phyloP scores from a whole-genome alignment of 1,140 invertebrate species.

The Brevipalpus yothersi region DNA sequence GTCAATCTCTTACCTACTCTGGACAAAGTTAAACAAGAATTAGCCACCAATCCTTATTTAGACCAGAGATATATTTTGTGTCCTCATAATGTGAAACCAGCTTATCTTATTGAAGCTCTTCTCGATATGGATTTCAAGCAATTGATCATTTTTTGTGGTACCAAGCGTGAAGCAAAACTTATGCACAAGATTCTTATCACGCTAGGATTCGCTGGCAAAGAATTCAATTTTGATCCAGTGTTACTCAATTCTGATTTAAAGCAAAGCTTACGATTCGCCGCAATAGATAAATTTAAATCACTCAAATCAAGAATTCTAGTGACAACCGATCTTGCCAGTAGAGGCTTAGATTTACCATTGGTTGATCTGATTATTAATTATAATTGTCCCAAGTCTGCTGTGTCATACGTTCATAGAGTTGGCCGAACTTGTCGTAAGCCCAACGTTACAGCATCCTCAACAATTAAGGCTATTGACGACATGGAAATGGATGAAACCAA shows the following conservation, averaged over 20 bases:
- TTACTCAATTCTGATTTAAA: constrained; percentile 53
- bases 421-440: constrained; percentile 61
- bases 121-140: constrained; percentile 10
- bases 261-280: constrained; percentile 47
- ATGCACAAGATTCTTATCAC: constrained; percentile 9
- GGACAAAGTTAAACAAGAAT: constrained; percentile 34
- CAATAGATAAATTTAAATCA: constrained; percentile 61
- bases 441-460: constrained; percentile 1
- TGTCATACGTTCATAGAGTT: constrained; percentile 89
- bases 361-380: constrained; percentile 64
- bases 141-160: constrained; percentile 9
- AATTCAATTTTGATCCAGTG: constrained; percentile 9
- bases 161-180: constrained; percentile 9
- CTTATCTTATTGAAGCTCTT: constrained; percentile 34
- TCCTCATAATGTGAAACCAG: constrained; percentile 69
- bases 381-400: constrained; percentile 58
- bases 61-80: constrained; percentile 73
- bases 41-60: constrained; percentile 58
- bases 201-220: constrained; percentile 8
- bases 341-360: constrained; percentile 37
- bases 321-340: constrained; percentile 84
- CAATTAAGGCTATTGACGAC: not conserved
- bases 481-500: not conserved
- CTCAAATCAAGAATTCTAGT: constrained; percentile 61
- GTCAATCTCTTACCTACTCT: constrained; percentile 18